A percentile compares a stretch with the other conserved stretches of the same genome.
phyloP scores from a whole-genome alignment of 2,888 invertebrate genomes.

The Elgonia sp. region DNA sequence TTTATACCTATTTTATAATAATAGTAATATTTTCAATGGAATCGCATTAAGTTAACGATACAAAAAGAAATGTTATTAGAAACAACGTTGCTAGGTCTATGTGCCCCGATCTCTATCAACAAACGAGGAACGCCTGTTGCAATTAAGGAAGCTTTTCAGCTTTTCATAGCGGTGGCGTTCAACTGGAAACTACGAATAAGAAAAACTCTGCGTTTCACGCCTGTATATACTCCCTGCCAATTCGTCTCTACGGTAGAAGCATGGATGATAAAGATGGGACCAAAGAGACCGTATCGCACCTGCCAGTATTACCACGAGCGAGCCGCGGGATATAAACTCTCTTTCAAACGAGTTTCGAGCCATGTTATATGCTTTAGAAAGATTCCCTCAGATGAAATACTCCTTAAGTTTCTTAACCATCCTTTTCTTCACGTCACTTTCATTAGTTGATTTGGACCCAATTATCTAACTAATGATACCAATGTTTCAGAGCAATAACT shows the following conservation, averaged over 20 bases:
- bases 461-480: neutral
- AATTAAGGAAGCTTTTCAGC: conserved; percentile 76
- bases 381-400: conserved; percentile 6
- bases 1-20: conserved; percentile 57
- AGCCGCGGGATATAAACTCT: conserved; percentile 81
- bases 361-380: conserved; percentile 22
- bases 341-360: conserved; percentile 80
- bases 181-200: conserved; percentile 81
- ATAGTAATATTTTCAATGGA: conserved; percentile 60
- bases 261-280: conserved; percentile 63
- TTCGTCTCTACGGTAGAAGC: conserved; percentile 49
- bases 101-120: conserved; percentile 71
- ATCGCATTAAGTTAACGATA: conserved; percentile 50
- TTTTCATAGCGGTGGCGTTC: conserved; percentile 70
- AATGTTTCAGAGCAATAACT: too few species aligned
- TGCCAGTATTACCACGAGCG: conserved; percentile 78
- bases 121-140: conserved; percentile 72
- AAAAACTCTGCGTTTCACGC: conserved; percentile 54
- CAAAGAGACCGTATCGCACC: conserved; percentile 82
- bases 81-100: conserved; percentile 41
- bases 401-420: neutral
- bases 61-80: conserved; percentile 67
- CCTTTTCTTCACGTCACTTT: neutral
- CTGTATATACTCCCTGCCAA: conserved; percentile 57
- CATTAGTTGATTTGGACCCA: neutral